Evolutionary conservation across 2,888 invertebrate genomes (phyloP), one percentile per base, ranked within the genome.

Genomic region (Rutpela maculata): DNA sequence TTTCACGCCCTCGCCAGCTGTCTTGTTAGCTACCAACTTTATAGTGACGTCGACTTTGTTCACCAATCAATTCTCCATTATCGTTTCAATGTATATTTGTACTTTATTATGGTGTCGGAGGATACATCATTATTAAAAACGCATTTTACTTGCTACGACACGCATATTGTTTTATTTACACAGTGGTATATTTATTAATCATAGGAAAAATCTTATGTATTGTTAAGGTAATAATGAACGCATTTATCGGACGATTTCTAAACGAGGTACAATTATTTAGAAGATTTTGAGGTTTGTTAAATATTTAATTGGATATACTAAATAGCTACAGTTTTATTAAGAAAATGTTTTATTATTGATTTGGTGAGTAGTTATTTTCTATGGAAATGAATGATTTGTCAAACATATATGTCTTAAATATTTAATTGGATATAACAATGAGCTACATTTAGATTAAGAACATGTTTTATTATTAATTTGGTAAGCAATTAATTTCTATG

Each of bases 1-100:
- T 74, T 80, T 75, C 75, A 67, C 78, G 74, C 80, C 80, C 80
- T 80, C 78, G 55, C 78, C 80, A 80, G 78, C 81, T 81, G 81
- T 79, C 81, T 81, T 76, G 78, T 81, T 81, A 81, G 75, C 73
- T 65, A 76, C 76, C 73, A 67, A 78, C 68, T 68, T 76, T 68
- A 60, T 65, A 55, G 75, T 69, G 73, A 77, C 78, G 78, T 73
- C 77, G 71, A 80, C 80, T 81, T 77, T 73, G 82, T 74, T 72
- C 76, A 80, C 86, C 87, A 88, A 88, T 88, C 89, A 88, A 88
- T 88, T 88, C 85, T 83, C 85, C 88, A 88, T 88, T 88, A 87
- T 79, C 81, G 82, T 80, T 75, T 71, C 69, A 74, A 65, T 71
- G 75, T 73, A 74, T 77, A 78, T 80, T 81, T 79, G 78, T 68